Evolutionary conservation across 2,797 vertebrate species (phyloP), one percentile per base, ranked within the genome.

Genomic region (Paratrypauchen microcephalus): DNA sequence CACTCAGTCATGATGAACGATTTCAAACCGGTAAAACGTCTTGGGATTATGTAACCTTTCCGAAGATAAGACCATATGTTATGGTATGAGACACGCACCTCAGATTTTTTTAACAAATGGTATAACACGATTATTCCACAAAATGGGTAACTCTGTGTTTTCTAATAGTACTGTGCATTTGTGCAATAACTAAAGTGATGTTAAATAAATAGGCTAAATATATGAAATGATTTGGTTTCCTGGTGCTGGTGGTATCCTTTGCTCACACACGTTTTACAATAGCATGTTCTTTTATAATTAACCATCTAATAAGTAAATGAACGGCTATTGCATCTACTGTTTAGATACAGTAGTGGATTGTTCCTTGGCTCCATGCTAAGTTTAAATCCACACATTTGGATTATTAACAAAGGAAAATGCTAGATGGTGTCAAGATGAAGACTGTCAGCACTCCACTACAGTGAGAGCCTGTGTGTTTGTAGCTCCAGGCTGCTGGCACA

Each of bases 1-100:
- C 88, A 69, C 85, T 92, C 90, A 85, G 80, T 74, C 82, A 80
- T 86, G 88, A 88, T 79, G 82, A 88, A 91, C 86, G 83, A 80
- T 84, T 85, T 80, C 74, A 82, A 90, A 77, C 75, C 77, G 85
- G 86, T 82, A 90, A 85, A 84, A 86, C 83, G 80, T 80, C 65
- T 56, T 19, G 78, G 81, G 76, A 90, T 91, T 89, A 90, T 78
- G 83, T 85, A 91, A 89, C 86, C 83, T 79, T 76, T 13, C 41
- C 85, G 76, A 79, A 85, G 88, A 91, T 84, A 76, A 45, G 32
- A 74, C 78, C 78, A 73, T 82, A 83, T 85, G 83, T 86, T 85
- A 76, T 72, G 69, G 76, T 70, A 76, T 80, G 79, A 77, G 73
- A 82, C 48, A 64, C 55, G 69, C 73, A 83, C 75, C 72, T 3